Percentiles rank a stretch among this genome's conserved stretches.
Evolutionary conservation across 1,140 invertebrate genomes (phyloP).

Genomic region (Leguminivora glycinivorella): DNA sequence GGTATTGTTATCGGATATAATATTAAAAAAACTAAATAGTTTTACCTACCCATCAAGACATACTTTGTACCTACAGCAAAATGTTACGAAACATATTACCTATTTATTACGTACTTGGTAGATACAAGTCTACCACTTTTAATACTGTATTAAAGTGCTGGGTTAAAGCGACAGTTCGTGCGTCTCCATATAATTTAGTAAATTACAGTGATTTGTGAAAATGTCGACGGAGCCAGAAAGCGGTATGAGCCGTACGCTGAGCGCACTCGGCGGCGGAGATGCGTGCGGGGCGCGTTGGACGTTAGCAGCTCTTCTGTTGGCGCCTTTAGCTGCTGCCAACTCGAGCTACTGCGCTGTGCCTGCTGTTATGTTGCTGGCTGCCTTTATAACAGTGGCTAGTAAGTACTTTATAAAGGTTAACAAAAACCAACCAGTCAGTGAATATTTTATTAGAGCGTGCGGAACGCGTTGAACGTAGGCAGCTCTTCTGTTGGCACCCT

Average conservation of each 20-base stretch:
- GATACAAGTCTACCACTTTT: background rate
- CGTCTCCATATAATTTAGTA: slow-evolving; percentile 18
- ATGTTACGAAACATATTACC: background rate
- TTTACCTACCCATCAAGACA: too few species aligned
- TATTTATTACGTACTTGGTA: background rate
- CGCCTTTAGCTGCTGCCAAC: slow-evolving; percentile 66
- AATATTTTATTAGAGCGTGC: slow-evolving; percentile 63
- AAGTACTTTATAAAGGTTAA: slow-evolving; percentile 34
- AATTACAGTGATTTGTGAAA: slow-evolving; percentile 31
- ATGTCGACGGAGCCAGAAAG: slow-evolving; percentile 46
- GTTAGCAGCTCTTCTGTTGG: slow-evolving; percentile 61
- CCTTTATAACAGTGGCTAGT: slow-evolving; percentile 60
- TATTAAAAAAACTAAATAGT: too few species aligned
- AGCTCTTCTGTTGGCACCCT: slow-evolving; percentile 60
- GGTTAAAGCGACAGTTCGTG: too few species aligned
- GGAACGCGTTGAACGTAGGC: slow-evolving; percentile 67
- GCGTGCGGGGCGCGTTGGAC: slow-evolving; percentile 70
- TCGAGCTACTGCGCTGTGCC: slow-evolving; percentile 67
- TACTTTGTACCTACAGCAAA: too few species aligned
- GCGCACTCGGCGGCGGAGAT: slow-evolving; percentile 56
- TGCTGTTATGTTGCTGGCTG: slow-evolving; percentile 55
- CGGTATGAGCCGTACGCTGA: slow-evolving; percentile 49
- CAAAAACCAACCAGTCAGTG: slow-evolving; percentile 31
- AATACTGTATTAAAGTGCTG: too few species aligned
- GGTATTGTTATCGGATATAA: too few species aligned